Evolutionary conservation across 53 echinoderm and acorn worm species (phyloP).

Genomic region (Paelopatides confundens): DNA sequence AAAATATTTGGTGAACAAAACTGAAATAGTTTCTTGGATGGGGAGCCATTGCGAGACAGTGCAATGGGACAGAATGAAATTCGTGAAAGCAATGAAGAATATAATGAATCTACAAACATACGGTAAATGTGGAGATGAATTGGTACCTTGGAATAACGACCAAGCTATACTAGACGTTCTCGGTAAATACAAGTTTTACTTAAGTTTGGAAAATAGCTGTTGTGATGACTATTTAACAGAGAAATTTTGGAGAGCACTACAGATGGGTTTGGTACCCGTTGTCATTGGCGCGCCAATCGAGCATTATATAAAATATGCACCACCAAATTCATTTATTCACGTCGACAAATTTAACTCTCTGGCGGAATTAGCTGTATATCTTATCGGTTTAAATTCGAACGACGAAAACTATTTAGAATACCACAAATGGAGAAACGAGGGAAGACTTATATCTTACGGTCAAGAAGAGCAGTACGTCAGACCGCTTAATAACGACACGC

Average conservation of each 20-base stretch:
- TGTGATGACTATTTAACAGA: conserved; percentile 40
- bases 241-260: conserved; percentile 39
- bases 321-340: conserved; percentile 41
- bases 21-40: conserved; percentile 34
- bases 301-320: conserved; percentile 25
- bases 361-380: neutral
- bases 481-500: conserved; percentile 33
- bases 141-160: neutral
- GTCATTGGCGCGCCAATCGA: conserved; percentile 24
- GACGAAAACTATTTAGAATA: conserved; percentile 18
- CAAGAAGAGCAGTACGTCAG: conserved; percentile 31
- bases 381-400: neutral
- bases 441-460: conserved; percentile 26
- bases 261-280: conserved; percentile 34
- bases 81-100: neutral
- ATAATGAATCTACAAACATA: neutral
- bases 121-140: conserved; percentile 16
- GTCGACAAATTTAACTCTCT: conserved; percentile 31
- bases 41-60: conserved; percentile 44
- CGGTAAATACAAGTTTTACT: conserved; percentile 33
- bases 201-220: conserved; percentile 48
- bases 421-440: conserved; percentile 24
- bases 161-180: neutral
- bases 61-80: conserved; percentile 45
- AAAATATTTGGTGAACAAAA: conserved; percentile 12